Evolutionary conservation across 2,888 invertebrate species (phyloP).

Genomic region (Cheilosia urbana): DNA sequence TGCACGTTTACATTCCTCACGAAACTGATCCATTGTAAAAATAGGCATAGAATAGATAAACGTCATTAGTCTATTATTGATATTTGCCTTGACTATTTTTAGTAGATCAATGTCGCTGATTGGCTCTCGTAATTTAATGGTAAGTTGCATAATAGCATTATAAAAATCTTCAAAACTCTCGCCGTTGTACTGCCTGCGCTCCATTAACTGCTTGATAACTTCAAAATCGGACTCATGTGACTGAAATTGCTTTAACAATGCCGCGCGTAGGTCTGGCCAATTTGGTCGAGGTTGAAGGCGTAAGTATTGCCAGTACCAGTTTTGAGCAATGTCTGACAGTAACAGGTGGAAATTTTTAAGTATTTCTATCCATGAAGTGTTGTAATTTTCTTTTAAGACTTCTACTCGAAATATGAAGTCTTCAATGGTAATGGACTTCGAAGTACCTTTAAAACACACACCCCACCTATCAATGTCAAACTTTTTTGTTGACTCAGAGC

Average conservation of each 20-base stretch:
- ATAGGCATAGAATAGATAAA: constrained; percentile 5
- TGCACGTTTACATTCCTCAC: background rate
- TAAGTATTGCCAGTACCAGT: constrained; percentile 25
- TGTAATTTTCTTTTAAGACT: background rate
- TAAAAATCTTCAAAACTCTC: constrained; percentile 19
- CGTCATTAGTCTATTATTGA: background rate
- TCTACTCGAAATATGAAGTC: constrained; percentile 23
- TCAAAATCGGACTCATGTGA: constrained; percentile 9
- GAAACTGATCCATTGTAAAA: constrained; percentile 10
- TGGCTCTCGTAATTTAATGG: constrained; percentile 8
- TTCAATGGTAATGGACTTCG: constrained; percentile 4
- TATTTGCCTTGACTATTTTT: constrained; percentile 10
- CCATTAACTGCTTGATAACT: constrained; percentile 14
- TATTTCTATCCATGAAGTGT: constrained; percentile 11
- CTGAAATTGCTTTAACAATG: background rate
- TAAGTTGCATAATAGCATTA: constrained; percentile 2
- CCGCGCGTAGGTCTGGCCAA: background rate
- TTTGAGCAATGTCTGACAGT: constrained; percentile 1
- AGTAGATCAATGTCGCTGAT: constrained; percentile 2
- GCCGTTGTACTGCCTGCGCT: background rate
- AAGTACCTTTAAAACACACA: background rate
- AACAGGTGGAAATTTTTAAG: constrained; percentile 15
- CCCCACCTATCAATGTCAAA: background rate
- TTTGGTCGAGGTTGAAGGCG: background rate
- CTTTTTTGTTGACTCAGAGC: background rate